Conservation (phyloP, 2,888 invertebrate genomes). For the Lysandra coridon region DNA sequence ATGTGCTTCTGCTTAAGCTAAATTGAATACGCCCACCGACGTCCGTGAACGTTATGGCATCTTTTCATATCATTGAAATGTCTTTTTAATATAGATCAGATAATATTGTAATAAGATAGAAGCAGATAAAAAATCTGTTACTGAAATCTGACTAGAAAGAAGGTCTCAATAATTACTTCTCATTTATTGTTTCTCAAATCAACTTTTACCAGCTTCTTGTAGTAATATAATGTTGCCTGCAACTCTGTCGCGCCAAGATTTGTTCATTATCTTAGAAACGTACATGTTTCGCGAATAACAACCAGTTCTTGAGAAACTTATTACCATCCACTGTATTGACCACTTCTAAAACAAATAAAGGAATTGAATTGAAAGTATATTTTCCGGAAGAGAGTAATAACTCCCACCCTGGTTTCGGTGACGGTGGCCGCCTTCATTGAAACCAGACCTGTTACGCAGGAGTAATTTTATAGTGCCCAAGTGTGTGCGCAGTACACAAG, state of each 20-base stretch:
- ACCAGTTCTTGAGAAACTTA: too few species aligned
- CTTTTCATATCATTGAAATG: neutral
- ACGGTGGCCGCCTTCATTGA: too few species aligned
- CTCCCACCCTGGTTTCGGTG: too few species aligned
- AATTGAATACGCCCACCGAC: slow-evolving; percentile 2
- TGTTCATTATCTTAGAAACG: neutral
- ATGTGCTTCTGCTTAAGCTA: neutral
- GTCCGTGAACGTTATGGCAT: neutral
- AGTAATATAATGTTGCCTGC: neutral
- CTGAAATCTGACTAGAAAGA: neutral
- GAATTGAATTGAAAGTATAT: too few species aligned
- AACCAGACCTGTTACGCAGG: too few species aligned
- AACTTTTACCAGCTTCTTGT: neutral
- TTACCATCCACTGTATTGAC: too few species aligned
- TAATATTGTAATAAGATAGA: too few species aligned
- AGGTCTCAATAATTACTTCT: neutral
- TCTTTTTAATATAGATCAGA: neutral
- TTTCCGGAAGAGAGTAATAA: too few species aligned
- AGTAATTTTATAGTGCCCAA: too few species aligned
- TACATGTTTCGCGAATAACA: neutral
- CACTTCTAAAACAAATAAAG: too few species aligned
- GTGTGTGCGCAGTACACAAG: too few species aligned
- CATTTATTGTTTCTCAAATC: slow-evolving; percentile 19
- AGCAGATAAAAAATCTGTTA: too few species aligned
- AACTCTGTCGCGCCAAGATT: neutral